phyloP scores from a whole-genome alignment of 2,113 vertebrate genomes.

The Pongo pygmaeus region DNA sequence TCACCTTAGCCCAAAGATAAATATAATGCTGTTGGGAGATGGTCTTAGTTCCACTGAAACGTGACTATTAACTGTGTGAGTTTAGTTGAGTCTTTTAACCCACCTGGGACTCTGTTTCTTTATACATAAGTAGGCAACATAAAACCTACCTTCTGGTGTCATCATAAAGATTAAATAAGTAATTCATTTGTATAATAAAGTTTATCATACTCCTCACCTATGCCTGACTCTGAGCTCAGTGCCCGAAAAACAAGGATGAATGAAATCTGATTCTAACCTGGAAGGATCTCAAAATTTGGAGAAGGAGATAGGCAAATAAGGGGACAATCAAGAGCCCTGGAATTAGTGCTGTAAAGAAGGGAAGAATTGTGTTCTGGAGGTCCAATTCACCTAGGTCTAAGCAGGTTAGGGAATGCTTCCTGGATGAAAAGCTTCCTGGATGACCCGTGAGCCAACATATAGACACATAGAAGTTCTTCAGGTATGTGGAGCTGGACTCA shows the following conservation, averaged over 20 bases:
- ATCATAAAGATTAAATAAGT: not conserved
- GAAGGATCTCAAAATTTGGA: not conserved
- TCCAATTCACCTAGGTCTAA: not conserved
- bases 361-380: not conserved
- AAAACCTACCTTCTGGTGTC: not conserved
- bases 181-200: not conserved
- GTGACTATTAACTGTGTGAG: not conserved
- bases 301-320: not conserved
- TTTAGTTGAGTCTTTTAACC: not conserved
- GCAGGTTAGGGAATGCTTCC: not conserved
- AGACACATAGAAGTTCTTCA: not conserved
- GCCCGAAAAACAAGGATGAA: not conserved
- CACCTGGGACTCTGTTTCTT: not conserved
- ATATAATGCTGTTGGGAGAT: not conserved
- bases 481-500: not conserved
- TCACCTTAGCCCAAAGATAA: not conserved
- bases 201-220: not conserved
- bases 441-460: not conserved
- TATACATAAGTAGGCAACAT: not conserved
- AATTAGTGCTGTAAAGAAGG: not conserved
- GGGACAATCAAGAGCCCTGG: accelerated
- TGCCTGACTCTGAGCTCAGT: not conserved
- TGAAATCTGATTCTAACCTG: not conserved
- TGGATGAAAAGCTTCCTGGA: not conserved
- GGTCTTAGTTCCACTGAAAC: not conserved